Evolutionary conservation across 1,140 invertebrate species (phyloP).

Genomic region (Gonioctena quinquepunctata): DNA sequence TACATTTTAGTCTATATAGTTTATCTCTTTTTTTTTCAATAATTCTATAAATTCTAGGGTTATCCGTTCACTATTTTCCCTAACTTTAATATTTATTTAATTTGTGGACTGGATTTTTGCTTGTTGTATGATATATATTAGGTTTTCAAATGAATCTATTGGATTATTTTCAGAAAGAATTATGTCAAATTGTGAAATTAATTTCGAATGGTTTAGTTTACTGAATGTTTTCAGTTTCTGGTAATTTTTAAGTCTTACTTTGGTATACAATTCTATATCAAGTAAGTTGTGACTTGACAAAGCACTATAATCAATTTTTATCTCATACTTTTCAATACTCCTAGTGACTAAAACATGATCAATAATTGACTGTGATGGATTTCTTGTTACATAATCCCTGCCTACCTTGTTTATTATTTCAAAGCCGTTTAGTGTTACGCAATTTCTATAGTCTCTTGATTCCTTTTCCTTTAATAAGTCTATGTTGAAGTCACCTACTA

Average conservation of each 20-base stretch:
- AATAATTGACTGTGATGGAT: background rate
- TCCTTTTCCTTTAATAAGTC: too few relatives aligned
- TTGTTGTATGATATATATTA: too few relatives aligned
- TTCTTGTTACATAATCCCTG: background rate
- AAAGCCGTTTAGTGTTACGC: too few relatives aligned
- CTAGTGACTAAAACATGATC: too few relatives aligned
- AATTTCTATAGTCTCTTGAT: too few relatives aligned
- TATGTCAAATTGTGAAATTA: background rate
- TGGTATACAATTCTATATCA: background rate
- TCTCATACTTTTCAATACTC: background rate
- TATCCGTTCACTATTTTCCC: background rate
- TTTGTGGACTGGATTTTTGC: too few relatives aligned
- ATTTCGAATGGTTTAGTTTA: background rate
- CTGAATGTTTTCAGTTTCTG: too few relatives aligned
- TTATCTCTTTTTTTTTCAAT: background rate
- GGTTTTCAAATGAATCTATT: too few relatives aligned
- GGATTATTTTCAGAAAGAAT: too few relatives aligned
- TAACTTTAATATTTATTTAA: too few relatives aligned
- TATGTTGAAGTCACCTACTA: too few relatives aligned
- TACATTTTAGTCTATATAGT: too few relatives aligned
- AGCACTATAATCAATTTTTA: conserved; percentile 4
- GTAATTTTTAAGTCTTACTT: background rate
- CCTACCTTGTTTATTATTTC: background rate
- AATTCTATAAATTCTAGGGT: background rate
- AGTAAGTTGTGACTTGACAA: background rate